Evolutionary conservation across 2,888 invertebrate genomes (phyloP).

Genomic region (Eupithecia insigniata): DNA sequence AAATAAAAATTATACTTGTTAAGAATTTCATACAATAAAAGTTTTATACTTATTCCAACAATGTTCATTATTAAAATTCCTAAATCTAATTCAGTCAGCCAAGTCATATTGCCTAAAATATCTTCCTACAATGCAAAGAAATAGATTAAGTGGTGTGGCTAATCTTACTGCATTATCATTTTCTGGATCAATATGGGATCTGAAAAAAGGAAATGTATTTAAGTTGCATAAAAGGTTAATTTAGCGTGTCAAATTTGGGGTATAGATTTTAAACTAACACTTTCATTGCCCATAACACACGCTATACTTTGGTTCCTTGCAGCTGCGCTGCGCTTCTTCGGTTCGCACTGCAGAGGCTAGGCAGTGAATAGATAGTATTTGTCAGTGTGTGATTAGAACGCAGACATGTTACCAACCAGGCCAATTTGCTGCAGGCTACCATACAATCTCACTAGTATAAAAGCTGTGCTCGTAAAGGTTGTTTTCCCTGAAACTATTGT

Average conservation of each 20-base stretch:
- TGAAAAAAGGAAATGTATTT: slow-evolving; percentile 51
- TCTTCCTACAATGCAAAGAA: slow-evolving; percentile 89
- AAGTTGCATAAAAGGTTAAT: background rate
- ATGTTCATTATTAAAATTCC: background rate
- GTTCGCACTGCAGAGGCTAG: too few species aligned
- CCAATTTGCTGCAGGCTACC: too few species aligned
- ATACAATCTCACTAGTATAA: too few species aligned
- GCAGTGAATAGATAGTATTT: too few species aligned
- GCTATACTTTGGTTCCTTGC: background rate
- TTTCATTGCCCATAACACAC: background rate
- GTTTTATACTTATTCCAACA: background rate
- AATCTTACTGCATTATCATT: slow-evolving; percentile 64
- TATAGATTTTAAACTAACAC: background rate
- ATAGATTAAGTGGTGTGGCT: slow-evolving; percentile 86
- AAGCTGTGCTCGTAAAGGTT: too few species aligned
- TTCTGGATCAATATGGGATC: slow-evolving; percentile 69
- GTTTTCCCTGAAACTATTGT: too few species aligned
- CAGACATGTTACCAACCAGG: too few species aligned
- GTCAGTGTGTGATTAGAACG: too few species aligned
- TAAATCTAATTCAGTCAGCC: slow-evolving; percentile 75
- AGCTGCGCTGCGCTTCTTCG: background rate
- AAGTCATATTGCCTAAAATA: slow-evolving; percentile 91
- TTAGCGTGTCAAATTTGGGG: background rate
- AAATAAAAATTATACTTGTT: background rate
- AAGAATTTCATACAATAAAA: background rate